Percentiles rank a stretch among this genome's conserved stretches.
Evolutionary conservation across 1,140 invertebrate species (phyloP).

Genomic region (Tetraneura akinire): DNA sequence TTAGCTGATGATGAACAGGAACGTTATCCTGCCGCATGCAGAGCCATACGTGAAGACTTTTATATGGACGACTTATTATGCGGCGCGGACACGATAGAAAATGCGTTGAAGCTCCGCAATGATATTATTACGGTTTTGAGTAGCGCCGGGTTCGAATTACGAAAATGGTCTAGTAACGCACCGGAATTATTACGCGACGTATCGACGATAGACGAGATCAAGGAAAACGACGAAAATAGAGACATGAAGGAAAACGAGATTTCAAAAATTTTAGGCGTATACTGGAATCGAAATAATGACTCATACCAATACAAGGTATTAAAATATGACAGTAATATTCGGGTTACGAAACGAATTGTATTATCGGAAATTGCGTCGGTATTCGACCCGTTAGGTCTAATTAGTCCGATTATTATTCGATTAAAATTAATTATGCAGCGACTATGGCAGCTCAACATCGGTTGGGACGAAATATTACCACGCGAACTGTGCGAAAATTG

Average conservation of each 20-base stretch:
- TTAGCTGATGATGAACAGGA: conserved; percentile 55
- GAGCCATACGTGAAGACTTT: background rate
- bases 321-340: background rate
- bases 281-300: background rate
- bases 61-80: background rate
- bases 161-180: background rate
- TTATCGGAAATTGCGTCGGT: conserved; percentile 50
- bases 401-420: background rate
- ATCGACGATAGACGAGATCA: background rate
- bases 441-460: background rate
- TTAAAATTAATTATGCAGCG: conserved; percentile 7
- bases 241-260: background rate
- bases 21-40: background rate
- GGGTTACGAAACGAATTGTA: conserved; percentile 50
- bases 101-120: background rate
- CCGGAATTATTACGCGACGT: background rate
- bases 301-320: background rate
- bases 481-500: background rate
- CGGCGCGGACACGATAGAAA: background rate
- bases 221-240: background rate
- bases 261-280: background rate
- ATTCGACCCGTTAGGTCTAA: conserved; percentile 2
- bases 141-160: background rate
- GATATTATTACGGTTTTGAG: background rate
- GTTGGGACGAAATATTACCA: background rate